Evolutionary conservation across 2,797 vertebrate genomes (phyloP).

Genomic region (Siniperca undulata): DNA sequence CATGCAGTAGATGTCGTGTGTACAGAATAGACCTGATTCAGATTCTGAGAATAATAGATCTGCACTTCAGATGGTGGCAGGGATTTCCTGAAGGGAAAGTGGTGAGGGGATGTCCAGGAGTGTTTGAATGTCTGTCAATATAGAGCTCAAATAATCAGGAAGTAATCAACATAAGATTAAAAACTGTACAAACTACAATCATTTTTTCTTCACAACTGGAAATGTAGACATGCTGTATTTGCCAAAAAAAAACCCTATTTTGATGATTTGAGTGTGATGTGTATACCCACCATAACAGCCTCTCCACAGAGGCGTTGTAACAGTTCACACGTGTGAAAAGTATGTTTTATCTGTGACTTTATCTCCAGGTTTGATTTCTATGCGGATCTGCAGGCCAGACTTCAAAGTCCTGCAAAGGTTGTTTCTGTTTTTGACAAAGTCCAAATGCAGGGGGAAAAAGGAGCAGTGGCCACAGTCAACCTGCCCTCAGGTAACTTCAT

Average conservation of each 20-base stretch:
- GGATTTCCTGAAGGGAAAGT: no score
- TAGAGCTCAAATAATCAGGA: not conserved
- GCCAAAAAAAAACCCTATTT: no score
- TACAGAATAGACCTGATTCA: no score
- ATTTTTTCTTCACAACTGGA: not conserved
- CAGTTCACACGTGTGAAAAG: not conserved
- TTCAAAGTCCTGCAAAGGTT: conserved; percentile 72
- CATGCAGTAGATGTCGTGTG: no score
- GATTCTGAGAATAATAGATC: no score
- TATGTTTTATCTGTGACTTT: not conserved
- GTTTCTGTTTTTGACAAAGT: conserved; percentile 82
- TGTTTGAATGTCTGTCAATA: not conserved
- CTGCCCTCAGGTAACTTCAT: conserved; percentile 76
- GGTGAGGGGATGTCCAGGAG: not conserved
- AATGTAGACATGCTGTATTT: not conserved
- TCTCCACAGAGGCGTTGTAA: not conserved
- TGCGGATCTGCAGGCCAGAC: conserved; percentile 68
- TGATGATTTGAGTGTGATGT: not conserved
- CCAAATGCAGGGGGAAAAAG: conserved; percentile 84
- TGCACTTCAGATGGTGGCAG: no score
- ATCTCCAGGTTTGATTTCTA: conserved; percentile 84
- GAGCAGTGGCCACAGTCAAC: conserved; percentile 77
- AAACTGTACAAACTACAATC: not conserved
- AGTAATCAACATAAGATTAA: not conserved
- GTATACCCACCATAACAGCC: no score